Base-by-base conservation (phyloP, 2,113 vertebrate species). In the Anthoscopus minutus region DNA sequence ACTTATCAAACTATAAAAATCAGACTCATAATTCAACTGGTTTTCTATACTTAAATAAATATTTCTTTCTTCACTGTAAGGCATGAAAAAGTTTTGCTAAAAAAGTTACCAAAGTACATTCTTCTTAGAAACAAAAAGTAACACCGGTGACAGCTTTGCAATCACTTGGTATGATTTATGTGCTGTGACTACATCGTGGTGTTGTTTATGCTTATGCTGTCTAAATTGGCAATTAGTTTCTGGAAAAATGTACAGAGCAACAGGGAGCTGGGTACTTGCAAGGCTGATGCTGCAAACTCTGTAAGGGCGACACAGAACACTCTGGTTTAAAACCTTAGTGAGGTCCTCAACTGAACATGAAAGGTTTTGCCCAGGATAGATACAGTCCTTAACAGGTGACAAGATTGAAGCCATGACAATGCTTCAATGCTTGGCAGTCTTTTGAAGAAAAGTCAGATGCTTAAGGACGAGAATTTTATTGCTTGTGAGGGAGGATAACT, bases 161-260 rank as follows among this genome's bases (percentile, higher is more conserved):
- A 66, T 76, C 42, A 50, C 45, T 92, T 77, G 38, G 51, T 77
- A 81, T 88, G 80, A 93, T 92, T 95, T 88, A 83, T 81, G 56
- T 90, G 67, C 51, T 1, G 0, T 70, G 67, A 83, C 60, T 94
- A 35, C 19, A 47, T 51, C 0, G 0, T 30, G 83, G 27, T 33
- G 64, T 31, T 93, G 47, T 90, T 94, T 88, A 47, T 45, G 18
- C 35, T 92, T 88, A 77, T 45, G 25, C 38, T 33, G 16, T 37
- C 54, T 93, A 92, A 92, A 93, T 25, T 77, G 54, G 30, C 58
- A 93, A 53, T 89, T 94, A 85, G 40, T 81, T 94, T 87, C 56
- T 88, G 58, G 67, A 58, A n/a, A 58, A 66, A 54, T 31, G 4
- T 50, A 54, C 9, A 65, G 45, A 88, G n/a, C 45, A 86, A 77